Conservation (phyloP, 2,888 invertebrate genomes). For the Liodrosophila aerea region DNA sequence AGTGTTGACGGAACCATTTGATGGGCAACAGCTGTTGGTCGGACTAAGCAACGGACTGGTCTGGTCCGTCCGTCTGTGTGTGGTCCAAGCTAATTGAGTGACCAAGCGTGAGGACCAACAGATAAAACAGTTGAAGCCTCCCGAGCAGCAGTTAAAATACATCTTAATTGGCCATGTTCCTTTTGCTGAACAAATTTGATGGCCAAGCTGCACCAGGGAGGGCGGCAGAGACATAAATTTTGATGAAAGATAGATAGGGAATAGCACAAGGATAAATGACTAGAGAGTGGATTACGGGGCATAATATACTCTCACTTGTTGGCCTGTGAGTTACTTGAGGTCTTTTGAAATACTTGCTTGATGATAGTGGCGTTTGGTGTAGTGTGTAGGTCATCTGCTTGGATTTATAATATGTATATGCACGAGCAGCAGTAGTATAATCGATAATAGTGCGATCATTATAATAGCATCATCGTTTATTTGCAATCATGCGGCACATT, state of each 20-base stretch:
- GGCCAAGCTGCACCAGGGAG: constrained; percentile 3
- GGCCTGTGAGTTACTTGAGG: too few relatives aligned
- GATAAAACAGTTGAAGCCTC: constrained; percentile 31
- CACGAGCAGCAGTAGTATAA: constrained; percentile 21
- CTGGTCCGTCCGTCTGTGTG: constrained; percentile 46
- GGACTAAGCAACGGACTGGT: too few relatives aligned
- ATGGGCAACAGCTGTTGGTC: constrained; percentile 54
- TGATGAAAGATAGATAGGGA: not conserved
- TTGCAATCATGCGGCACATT: constrained; percentile 69
- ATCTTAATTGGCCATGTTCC: constrained; percentile 38
- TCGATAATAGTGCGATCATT: constrained; percentile 71
- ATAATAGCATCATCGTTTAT: constrained; percentile 74
- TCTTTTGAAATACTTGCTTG: too few relatives aligned
- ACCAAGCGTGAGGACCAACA: constrained; percentile 75
- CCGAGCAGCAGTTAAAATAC: constrained; percentile 24
- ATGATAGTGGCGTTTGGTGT: too few relatives aligned
- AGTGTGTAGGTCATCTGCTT: constrained; percentile 19
- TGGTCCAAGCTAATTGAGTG: constrained; percentile 71
- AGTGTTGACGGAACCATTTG: constrained; percentile 66
- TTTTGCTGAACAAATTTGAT: constrained; percentile 34
- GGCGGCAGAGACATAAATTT: too few relatives aligned
- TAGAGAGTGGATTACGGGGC: too few relatives aligned
- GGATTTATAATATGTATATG: constrained; percentile 7
- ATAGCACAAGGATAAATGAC: not conserved
- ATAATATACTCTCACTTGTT: too few relatives aligned